Base-by-base conservation (phyloP, 1,140 invertebrate genomes). In the Drosophila pandora region DNA sequence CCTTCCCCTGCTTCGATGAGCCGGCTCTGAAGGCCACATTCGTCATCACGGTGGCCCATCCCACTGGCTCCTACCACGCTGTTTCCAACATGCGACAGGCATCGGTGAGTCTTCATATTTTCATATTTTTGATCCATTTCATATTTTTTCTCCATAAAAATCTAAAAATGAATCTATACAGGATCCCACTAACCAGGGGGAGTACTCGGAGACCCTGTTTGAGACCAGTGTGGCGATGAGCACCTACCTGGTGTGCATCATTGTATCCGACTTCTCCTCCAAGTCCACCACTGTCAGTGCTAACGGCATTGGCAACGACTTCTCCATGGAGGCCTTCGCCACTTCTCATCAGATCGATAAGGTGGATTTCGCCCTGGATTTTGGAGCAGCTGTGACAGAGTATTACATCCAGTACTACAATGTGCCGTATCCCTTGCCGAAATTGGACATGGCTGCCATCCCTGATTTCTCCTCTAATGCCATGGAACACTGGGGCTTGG, bases 1-100 rank as follows among this genome's bases (percentile, higher is more conserved):
- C 96, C 0, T 99, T 98, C 79, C 98, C 98, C 0, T 99, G 98
- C 90, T 98, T 98, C 90, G 98, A 99, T 92, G 98, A 99, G 90
- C 98, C 98, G 0, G 94, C 95, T 22, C 95, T 98, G 87, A 99
- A 99, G 93, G 97, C 98, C 2, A 95, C 95, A 55, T 99, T 96
- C 92, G 93, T 93, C 12, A 94, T 98, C 6, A 94, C 94, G 10
- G 90, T 99, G 2, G 94, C 96, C 0, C 94, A 95, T 88, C 96
- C 96, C 1, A 91, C 91, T 1, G 88, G 93, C n/a, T 92, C 92
- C 43, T 96, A 97, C 81, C 93, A 93, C 37, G 95, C 96, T 2
- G 92, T 98, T 8, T 97, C 96, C 1, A 97, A 97, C 83, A 97
- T 97, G 96, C 92, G 17, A 17, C 17, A 93, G 90, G 90, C 92